Base-by-base conservation (phyloP, 37 sponge, comb jelly and placozoan species). In the Cliona cf. orientalis region DNA sequence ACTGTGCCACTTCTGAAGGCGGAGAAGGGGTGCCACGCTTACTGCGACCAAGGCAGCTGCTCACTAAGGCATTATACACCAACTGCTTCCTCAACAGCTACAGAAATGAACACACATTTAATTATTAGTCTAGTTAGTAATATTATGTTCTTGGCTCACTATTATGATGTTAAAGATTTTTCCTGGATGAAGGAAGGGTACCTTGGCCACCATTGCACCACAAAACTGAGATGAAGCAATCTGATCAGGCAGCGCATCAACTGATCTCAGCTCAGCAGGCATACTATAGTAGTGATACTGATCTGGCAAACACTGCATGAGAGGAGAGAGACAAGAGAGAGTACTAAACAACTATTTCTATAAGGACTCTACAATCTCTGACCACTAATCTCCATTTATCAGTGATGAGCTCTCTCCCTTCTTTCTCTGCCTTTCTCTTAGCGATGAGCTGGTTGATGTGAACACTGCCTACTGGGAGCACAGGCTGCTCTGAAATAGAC, bases 51-150 rank as follows among this genome's bases (percentile, higher is more conserved):
- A 84, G 63, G 25, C 80, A 72, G 61, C 86, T 90, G 46, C 45
- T 38, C n/a, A 83, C 37, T 25, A 90, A 41, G 2, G 62, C 62
- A 67, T 90, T 90, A 55, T 90, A 90, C 34, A 84, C 69, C 25
- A 90, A 62, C 68, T 90, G 86, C 72, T 84, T 83, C 22, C 90
- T 69, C 22, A 90, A 31, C 32, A 90, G 70, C 80, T 90, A 59
- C 26, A 86, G 67, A 21, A 66, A 66, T 34, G 34, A 35, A 46
- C 31, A 29, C 19, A 9, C 9, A 12, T 19, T 11, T 40, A 69
- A 9, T 6, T 40, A 38, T 17, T 19, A 69, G 69, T 1, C 1
- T 14, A 46, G 55, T 29, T 17, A 28, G 7, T 66, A 31, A 31
- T 66, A 5, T 14, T 35, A 66, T 66, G 9, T 26, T 5, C 34